These are phyloP conservation scores for Drosophila acutilabella DNA, from an alignment of 2,888 invertebrate species.

Conservation along the genomic window DNA sequence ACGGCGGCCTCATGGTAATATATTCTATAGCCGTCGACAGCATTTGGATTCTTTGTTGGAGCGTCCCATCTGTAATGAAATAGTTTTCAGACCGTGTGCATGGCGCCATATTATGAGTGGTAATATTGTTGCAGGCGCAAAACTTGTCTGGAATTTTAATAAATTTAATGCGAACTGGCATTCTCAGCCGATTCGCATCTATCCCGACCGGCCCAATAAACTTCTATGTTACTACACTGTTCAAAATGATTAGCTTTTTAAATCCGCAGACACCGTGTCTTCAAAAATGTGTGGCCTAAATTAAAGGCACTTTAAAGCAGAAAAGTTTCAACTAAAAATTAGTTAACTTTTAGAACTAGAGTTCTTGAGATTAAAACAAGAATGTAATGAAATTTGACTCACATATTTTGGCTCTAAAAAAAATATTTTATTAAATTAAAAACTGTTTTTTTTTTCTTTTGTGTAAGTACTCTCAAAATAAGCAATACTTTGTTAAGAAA, in stretches of 20 bases:
- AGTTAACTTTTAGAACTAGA: too few species aligned
- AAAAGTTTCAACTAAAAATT: too few species aligned
- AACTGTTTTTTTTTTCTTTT: too few species aligned
- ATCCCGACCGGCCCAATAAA: background rate
- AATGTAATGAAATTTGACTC: too few species aligned
- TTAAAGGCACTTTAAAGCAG: too few species aligned
- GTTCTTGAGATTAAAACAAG: too few species aligned
- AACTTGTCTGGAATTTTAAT: constrained; percentile 79
- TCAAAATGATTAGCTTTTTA: background rate
- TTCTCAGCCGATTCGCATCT: constrained; percentile 18
- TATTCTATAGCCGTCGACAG: constrained; percentile 93
- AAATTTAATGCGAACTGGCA: constrained; percentile 68
- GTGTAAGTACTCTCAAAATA: too few species aligned
- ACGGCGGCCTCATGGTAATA: constrained; percentile 91
- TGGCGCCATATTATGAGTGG: constrained; percentile 76
- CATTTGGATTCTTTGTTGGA: constrained; percentile 92
- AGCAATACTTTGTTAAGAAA: too few species aligned
- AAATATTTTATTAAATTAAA: too few species aligned
- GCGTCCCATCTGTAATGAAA: constrained; percentile 89
- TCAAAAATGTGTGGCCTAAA: too few species aligned
- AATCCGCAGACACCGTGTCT: background rate
- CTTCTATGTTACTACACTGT: background rate
- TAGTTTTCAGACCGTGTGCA: constrained; percentile 71
- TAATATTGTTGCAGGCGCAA: constrained; percentile 80
- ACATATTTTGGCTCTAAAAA: too few species aligned